Base-by-base conservation (phyloP, 2,888 invertebrate species). In the Notocelia uddmanniana region DNA sequence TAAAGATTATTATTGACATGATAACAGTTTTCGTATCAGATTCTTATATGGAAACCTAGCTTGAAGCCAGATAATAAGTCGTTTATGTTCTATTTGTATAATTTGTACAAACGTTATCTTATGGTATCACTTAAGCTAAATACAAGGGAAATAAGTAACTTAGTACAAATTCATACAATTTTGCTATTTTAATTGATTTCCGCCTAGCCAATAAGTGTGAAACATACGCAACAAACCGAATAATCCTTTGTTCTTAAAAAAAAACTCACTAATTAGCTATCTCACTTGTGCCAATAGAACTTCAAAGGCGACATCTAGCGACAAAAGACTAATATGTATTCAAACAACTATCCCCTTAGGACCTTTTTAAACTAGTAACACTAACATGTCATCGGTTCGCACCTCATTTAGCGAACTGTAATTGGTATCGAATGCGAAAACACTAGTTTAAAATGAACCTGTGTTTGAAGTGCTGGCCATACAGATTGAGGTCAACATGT, bases 371-470 rank as follows among this genome's bases (percentile, higher is more conserved):
- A n/a, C 34, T 21, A 64, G 11, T 10, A n/a, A 37, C 19, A 15
- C 34, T 21, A 54, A 37, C 64, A 52, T 64, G 83, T 81, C 85
- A 85, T 87, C 83, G 84, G 87, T 89, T 90, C 85, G 83, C 88
- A 89, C 86, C 82, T 86, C 89, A 88, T 89, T 88, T 87, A 85
- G 81, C 69, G 41, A 85, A 84, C 85, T 83, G 85, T 87, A 89
- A 89, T 89, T 90, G 85, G 87, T 83, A 86, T 87, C 83, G 85
- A 82, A 86, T 87, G 84, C 84, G 83, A 82, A 83, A 74, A 74
- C 68, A 76, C 75, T 73, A 64, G 52, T 52, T 37, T 54, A 54
- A n/a, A 11, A 21, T 37, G 52, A 37, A 52, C 63, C 18, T 18
- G 23, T 48, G 15, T 58, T 18, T 26, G 11, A 58, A 58, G 70